These are phyloP conservation scores for Drosophila baimaii DNA, from an alignment of 1,140 invertebrate species.

Conservation along the genomic window DNA sequence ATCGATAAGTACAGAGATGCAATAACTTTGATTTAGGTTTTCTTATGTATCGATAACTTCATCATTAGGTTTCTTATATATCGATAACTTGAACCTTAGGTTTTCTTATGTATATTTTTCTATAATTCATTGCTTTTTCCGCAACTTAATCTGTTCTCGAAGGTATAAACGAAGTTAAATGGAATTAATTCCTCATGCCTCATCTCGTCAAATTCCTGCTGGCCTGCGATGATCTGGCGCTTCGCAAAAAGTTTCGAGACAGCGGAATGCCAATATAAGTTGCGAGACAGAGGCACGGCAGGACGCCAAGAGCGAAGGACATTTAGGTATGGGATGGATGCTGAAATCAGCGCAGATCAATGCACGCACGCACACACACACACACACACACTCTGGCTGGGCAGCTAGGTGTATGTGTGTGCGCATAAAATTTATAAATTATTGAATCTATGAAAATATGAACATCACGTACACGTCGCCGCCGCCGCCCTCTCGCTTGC, in stretches of 20 bases:
- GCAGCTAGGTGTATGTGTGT: conserved; percentile 16
- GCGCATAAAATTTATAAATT: conserved; percentile 78
- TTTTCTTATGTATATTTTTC: neutral
- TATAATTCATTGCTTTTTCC: neutral
- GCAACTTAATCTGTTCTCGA: neutral
- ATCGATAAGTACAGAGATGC: too few relatives aligned
- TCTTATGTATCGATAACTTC: too few relatives aligned
- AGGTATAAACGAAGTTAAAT: neutral
- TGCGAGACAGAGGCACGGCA: conserved; percentile 48
- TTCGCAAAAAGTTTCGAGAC: conserved; percentile 36
- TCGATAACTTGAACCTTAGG: neutral
- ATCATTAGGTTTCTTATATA: neutral
- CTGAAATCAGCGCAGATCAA: conserved; percentile 71
- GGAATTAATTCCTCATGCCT: conserved; percentile 4
- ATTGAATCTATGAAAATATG: conserved; percentile 83
- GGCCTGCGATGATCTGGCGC: conserved; percentile 21
- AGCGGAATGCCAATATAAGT: conserved; percentile 73
- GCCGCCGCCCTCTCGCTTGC: conserved; percentile 18
- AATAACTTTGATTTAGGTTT: too few relatives aligned
- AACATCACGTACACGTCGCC: conserved; percentile 73
- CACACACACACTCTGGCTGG: too few relatives aligned
- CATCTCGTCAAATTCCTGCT: conserved; percentile 13
- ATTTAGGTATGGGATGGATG: conserved; percentile 27
- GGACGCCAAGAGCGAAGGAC: conserved; percentile 12
- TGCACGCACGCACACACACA: conserved; percentile 47